Evolutionary conservation across 2,113 vertebrate genomes (phyloP), one percentile per base, ranked within the genome.

Genomic region (Ptilorrhoa leucosticta): DNA sequence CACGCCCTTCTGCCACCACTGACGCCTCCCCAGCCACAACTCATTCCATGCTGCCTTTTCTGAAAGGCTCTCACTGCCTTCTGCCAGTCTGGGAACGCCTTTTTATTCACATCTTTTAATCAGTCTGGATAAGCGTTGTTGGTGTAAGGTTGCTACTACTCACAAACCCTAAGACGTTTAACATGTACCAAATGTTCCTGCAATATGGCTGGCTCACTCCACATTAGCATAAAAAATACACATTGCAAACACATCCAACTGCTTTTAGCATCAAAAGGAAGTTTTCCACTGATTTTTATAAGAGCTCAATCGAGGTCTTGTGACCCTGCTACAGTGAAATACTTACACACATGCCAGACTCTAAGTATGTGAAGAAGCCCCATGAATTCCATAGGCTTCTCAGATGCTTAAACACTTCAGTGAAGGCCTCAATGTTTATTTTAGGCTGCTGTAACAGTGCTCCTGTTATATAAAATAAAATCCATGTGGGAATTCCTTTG

Each of bases 331-430:
- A 44, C 48, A 65, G 20, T 1, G 9, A 87, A 91, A 31, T 79
- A 61, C 82, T 95, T 91, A 93, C 65, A 64, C 40, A 61, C 19
- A 61, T 45, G 73, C 89, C 93, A 92, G 91, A 76, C n/a, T 56
- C 31, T 13, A 79, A 91, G 77, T n/a, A 79, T 54, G 57, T 78
- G 84, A 95, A 87, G 91, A 96, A 94, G 91, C 14, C 53, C 57
- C 50, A 27, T 57, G 70, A 82, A 95, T 48, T 94, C 94, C 91
- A 20, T 33, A 48, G 50, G 57, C 61, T 95, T 68, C 81, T 94
- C 77, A 89, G 87, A 89, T 31, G 48, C 31, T 68, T 73, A 87
- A 94, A 72, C 40, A 71, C 61, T 84, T 71, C 57, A 89, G n/a
- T 71, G 56, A 90, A 90, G 35, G 48, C 42, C n/a, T 80, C 57